Evolutionary conservation across 2,888 invertebrate genomes (phyloP).

Genomic region (Folsomia candida): DNA sequence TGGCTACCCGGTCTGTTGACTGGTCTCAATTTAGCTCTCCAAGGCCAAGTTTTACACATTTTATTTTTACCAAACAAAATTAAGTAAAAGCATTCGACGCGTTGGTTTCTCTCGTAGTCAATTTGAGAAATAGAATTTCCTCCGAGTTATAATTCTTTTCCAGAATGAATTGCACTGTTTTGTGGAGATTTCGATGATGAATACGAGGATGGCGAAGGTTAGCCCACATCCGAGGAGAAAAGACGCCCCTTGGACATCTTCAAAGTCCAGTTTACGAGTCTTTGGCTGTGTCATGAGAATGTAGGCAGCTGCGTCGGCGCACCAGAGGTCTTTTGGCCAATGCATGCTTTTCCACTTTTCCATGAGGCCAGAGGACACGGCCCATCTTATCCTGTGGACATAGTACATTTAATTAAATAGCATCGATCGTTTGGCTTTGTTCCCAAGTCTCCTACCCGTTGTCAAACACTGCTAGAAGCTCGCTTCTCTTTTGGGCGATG

Average conservation of each 20-base stretch:
- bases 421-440: no score
- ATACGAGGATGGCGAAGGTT: constrained; percentile 15
- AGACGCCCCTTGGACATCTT: constrained; percentile 46
- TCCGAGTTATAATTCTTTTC: no score
- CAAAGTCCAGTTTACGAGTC: constrained; percentile 37
- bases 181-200: constrained; percentile 33
- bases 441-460: constrained; percentile 39
- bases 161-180: no score
- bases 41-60: no score
- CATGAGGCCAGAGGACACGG: constrained; percentile 44
- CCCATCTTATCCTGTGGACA: constrained; percentile 28
- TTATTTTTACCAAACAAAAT: no score
- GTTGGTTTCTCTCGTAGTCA: no score
- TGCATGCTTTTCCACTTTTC: constrained; percentile 46
- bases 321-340: constrained; percentile 45
- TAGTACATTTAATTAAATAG: neutral
- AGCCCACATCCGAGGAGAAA: constrained; percentile 38
- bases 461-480: constrained; percentile 35
- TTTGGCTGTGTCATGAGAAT: constrained; percentile 39
- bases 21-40: no score
- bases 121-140: no score
- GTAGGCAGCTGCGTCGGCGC: constrained; percentile 43
- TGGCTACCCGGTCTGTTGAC: no score
- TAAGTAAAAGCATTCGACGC: no score
- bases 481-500: constrained; percentile 36